Conservation (phyloP, 2,113 vertebrate genomes). For the Mesitornis unicolor region DNA sequence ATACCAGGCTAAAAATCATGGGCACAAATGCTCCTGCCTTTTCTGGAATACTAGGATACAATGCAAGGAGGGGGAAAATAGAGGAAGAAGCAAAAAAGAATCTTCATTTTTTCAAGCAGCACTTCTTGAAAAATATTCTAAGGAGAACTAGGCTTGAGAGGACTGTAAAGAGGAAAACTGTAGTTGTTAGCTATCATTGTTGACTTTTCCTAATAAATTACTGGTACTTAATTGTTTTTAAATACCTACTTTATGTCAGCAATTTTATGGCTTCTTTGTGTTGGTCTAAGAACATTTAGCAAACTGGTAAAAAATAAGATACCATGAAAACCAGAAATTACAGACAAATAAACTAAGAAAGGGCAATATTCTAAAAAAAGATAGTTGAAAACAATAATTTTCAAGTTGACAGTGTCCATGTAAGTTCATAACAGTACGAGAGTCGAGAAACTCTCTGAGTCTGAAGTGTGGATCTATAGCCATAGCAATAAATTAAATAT, state of each 20-base stretch:
- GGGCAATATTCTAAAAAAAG: not conserved
- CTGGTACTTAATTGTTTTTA: not conserved
- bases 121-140: not conserved
- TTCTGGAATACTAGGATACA: not conserved
- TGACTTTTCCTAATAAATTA: not conserved
- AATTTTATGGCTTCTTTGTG: not conserved
- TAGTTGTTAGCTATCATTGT: not conserved
- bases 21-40: not conserved
- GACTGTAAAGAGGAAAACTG: not conserved
- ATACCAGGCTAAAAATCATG: not conserved
- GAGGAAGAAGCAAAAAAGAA: not conserved
- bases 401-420: not conserved
- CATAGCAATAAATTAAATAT: not conserved
- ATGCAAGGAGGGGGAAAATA: not conserved
- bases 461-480: not conserved
- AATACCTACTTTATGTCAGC: not conserved
- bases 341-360: not conserved
- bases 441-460: not conserved
- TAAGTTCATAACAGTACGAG: not conserved
- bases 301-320: not conserved
- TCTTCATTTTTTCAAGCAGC: not conserved
- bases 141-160: not conserved
- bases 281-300: not conserved
- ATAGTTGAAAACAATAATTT: not conserved
- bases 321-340: not conserved